These are phyloP conservation scores for Brienomyrus longianalis DNA, from an alignment of 2,113 vertebrate genomes.

Conservation along the genomic window DNA sequence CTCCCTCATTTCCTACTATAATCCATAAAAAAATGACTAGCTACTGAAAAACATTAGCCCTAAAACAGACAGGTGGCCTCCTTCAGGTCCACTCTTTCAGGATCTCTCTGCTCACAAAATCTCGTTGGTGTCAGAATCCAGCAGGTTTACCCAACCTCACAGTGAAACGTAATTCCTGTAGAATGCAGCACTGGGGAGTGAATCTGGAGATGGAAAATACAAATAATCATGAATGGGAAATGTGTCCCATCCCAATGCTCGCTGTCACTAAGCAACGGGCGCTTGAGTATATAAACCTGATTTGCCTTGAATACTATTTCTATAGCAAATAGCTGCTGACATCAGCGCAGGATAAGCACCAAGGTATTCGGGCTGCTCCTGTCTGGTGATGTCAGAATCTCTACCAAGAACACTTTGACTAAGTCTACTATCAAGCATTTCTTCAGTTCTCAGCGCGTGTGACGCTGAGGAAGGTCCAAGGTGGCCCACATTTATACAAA, in stretches of 20 bases:
- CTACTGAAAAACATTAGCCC: neutral
- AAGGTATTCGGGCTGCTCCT: conserved; percentile 21
- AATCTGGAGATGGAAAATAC: neutral
- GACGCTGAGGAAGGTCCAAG: conserved; percentile 16
- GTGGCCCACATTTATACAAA: neutral
- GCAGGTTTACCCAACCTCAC: neutral
- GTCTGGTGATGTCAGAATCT: conserved; percentile 35
- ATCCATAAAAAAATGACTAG: neutral
- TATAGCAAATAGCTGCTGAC: conserved; percentile 31
- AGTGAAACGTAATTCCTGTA: neutral
- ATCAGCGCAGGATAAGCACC: conserved; percentile 32
- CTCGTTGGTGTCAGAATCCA: neutral
- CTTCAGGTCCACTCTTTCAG: neutral
- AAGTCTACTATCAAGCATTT: conserved; percentile 33
- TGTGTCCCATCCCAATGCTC: neutral
- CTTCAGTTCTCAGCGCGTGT: conserved; percentile 21
- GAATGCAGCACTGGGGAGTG: neutral
- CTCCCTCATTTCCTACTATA: neutral
- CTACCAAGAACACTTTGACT: conserved; percentile 18
- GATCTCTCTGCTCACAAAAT: neutral
- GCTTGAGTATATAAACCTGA: conserved; percentile 33
- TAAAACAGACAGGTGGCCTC: neutral
- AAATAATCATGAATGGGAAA: neutral
- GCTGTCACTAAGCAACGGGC: conserved; percentile 30
- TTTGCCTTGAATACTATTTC: conserved; percentile 17